Percentiles rank a stretch among this genome's conserved stretches.
Evolutionary conservation across 2,888 invertebrate species (phyloP).

Genomic region (Dasysyrphus tricinctus): DNA sequence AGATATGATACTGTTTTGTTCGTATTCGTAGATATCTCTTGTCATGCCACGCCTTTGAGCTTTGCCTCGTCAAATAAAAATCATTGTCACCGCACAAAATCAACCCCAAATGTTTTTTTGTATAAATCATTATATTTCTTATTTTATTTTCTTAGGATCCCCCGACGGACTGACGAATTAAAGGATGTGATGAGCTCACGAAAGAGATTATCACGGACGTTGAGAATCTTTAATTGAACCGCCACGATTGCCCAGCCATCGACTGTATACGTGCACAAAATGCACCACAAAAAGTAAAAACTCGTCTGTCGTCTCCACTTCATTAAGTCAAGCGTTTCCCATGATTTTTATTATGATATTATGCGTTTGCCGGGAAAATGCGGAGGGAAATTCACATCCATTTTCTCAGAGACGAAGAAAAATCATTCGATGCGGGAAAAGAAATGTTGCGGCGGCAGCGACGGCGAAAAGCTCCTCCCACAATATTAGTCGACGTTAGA

Average conservation of each 20-base stretch:
- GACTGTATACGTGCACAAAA: constrained; percentile 32
- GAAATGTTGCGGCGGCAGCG: constrained; percentile 54
- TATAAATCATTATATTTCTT: constrained; percentile 8
- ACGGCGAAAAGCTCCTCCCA: constrained; percentile 73
- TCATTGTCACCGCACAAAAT: constrained; percentile 75
- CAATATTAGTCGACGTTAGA: constrained; percentile 59
- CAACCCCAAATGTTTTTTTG: constrained; percentile 63
- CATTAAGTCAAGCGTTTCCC: constrained; percentile 60
- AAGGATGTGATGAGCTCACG: constrained; percentile 34
- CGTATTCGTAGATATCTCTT: constrained; percentile 75
- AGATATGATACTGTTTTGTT: constrained; percentile 76
- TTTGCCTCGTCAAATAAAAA: constrained; percentile 75
- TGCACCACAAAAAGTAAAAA: constrained; percentile 52
- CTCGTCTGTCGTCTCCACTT: constrained; percentile 61
- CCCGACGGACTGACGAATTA: constrained; percentile 56
- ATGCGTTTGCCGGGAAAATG: constrained; percentile 59
- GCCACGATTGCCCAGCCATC: constrained; percentile 32
- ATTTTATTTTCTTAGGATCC: constrained; percentile 26
- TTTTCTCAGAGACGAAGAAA: constrained; percentile 57
- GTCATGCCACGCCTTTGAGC: constrained; percentile 75
- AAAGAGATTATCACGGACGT: constrained; percentile 42
- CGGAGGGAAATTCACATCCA: constrained; percentile 64
- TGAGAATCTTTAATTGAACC: constrained; percentile 51
- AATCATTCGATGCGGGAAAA: constrained; percentile 43
- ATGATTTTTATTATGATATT: constrained; percentile 35